phyloP scores from a whole-genome alignment of 2,888 invertebrate genomes.

The Petrophora chlorosata region DNA sequence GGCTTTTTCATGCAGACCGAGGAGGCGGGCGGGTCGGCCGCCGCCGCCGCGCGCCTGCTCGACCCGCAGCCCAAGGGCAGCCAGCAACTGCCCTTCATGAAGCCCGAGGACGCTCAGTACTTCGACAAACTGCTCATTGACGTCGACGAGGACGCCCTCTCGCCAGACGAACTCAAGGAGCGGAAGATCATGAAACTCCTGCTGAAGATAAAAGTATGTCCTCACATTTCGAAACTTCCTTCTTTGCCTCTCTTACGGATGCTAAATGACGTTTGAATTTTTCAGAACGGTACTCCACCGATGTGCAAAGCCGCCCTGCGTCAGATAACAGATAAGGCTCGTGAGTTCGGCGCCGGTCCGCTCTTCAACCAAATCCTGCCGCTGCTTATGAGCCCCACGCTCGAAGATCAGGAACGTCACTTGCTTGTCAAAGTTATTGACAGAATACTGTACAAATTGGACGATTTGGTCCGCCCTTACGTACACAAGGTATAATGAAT shows the following conservation, averaged over 20 bases:
- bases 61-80: slow-evolving; percentile 98
- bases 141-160: slow-evolving; percentile 97
- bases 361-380: slow-evolving; percentile 99
- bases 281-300: slow-evolving; percentile 97
- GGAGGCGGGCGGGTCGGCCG: slow-evolving; percentile 92
- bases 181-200: slow-evolving; percentile 99
- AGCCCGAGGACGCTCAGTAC: slow-evolving; percentile 99
- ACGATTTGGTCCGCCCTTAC: slow-evolving; percentile 99
- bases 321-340: slow-evolving; percentile 99
- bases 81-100: slow-evolving; percentile 97
- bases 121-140: slow-evolving; percentile 99
- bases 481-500: slow-evolving; percentile 99
- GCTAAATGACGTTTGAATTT: too few species aligned
- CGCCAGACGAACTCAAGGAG: slow-evolving; percentile 98
- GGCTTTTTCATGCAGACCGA: slow-evolving; percentile 98
- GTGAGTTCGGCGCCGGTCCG: slow-evolving; percentile 99
- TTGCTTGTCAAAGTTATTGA: slow-evolving; percentile 99
- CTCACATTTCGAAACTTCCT: too few species aligned
- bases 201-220: slow-evolving; percentile 94
- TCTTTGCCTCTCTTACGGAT: too few species aligned
- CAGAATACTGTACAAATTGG: slow-evolving; percentile 98
- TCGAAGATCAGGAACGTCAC: slow-evolving; percentile 99
- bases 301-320: slow-evolving; percentile 99
- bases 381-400: slow-evolving; percentile 99
- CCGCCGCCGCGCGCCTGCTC: slow-evolving; percentile 90